Evolutionary conservation across 92 coral and sea anemone genomes (phyloP), one percentile per base, ranked within the genome.

Genomic region (Epizoanthus scotinus): DNA sequence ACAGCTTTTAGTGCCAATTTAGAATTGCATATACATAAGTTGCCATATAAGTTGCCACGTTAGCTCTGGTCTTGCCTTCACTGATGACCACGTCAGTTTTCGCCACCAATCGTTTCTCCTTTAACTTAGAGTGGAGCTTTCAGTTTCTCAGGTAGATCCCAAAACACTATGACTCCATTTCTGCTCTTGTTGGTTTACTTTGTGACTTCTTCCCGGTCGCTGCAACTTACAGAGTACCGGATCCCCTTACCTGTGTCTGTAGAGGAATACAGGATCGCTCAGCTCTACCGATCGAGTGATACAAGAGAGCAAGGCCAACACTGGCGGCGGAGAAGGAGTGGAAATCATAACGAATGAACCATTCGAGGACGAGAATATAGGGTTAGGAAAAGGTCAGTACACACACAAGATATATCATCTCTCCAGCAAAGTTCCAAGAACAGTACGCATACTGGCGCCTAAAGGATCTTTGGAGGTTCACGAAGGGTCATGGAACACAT

Each of bases 301-400:
- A 40, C 98, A 96, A 73, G 99, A 97, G 47, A 93, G 98, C 84
- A 96, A 91, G 75, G 90, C 86, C 58, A 97, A 93, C 57, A 96
- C 99, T 8, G 99, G 99, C 28, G 98, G 98, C 10, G 99, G 98
- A 20, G 99, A 96, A 62, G 99, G 99, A 20, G 85, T 96, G 22
- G 98, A 96, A 79, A 94, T 96, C 0, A 1, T 89, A 1, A 6
- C 0, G 15, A 93, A 96, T 78, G 90, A 86, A 52, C 92, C 98
- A 1, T 55, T 61, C 20, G 79, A 70, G 29, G n/a, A 36, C 2
- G 67, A 58, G 56, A 6, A 18, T 8, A 9, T 8, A 25, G 29
- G 8, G 2, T 19, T 29, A 13, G 83, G 83, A 2, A 56, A 55
- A 19, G 91, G 98, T 21, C 98, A 93, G 86, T 96, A 63, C 63